Evolutionary conservation across 2,113 vertebrate genomes (phyloP).

Genomic region (Phalacrocorax carbo): DNA sequence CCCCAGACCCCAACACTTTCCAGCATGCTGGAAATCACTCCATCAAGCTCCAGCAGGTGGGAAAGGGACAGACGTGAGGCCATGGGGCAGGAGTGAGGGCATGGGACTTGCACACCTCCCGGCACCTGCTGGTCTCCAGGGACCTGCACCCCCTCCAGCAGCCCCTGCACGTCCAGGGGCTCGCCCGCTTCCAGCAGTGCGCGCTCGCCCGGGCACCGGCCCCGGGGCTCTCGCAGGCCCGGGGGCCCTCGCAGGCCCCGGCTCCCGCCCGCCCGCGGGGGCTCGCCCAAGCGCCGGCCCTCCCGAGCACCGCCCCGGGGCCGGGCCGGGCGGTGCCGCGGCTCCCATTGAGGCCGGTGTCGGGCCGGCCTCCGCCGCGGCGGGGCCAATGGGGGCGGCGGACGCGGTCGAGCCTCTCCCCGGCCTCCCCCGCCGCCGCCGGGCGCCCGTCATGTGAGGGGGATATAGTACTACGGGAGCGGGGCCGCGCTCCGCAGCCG

Average conservation of each 20-base stretch:
- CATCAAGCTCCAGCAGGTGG: background rate
- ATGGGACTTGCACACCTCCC: accelerated
- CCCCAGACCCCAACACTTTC: background rate
- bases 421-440: constrained; percentile 75
- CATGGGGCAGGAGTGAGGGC: background rate
- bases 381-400: constrained; percentile 68
- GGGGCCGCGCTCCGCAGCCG: constrained; percentile 58
- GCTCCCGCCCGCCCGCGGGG: constrained; percentile 61
- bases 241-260: background rate
- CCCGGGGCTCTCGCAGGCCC: background rate
- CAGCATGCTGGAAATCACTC: background rate
- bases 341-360: no score
- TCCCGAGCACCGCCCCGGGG: no score
- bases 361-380: no score
- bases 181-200: background rate
- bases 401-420: constrained; percentile 87
- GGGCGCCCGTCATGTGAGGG: constrained; percentile 74
- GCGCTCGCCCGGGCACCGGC: background rate
- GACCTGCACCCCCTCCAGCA: no score
- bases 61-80: background rate
- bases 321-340: no score
- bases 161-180: accelerated
- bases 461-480: constrained; percentile 75
- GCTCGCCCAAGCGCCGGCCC: constrained; percentile 34
- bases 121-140: background rate